Base-by-base conservation (phyloP, 2,888 invertebrate genomes). In the Parnassius mnemosyne region DNA sequence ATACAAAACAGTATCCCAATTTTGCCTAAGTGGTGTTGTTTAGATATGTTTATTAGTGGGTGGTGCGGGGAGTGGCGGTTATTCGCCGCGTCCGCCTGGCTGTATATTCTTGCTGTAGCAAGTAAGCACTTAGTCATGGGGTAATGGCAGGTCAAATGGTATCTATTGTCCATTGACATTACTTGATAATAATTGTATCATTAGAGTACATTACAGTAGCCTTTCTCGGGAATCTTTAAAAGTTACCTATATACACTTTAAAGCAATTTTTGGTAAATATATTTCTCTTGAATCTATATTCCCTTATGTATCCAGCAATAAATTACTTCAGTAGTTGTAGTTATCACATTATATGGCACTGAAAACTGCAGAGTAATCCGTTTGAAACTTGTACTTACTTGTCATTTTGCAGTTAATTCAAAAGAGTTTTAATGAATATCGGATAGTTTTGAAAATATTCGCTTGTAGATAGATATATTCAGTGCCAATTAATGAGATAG, bases 201-300 rank as follows among this genome's bases (percentile, higher is more conserved):
- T 89, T 90, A 90, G 89, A 89, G 88, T 90, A 90, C 89, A 90
- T 89, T 88, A 87, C 89, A 85, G 89, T 91, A 91, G 91, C 88
- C 89, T 89, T 89, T 90, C 89, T 89, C 86, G 84, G 82, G 84
- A 88, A 87, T 89, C 87, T 89, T 63, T 87, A 84, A 89, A 87
- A 89, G 89, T 90, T 91, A 91, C 89, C 90, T 91, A 89, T 86
- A 87, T 89, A 89, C 88, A 90, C 85, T 87, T 82, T 80, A 83
- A 88, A 87, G 78, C 79, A 83, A 86, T 84, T 89, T 89, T 91
- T 88, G 89, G 88, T 87, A 89, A 87, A 87, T 87, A 87, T 89
- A 89, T 87, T 89, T 90, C 88, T 89, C 90, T 90, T 84, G 84
- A 89, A 88, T 88, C 87, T 89, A 88, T 89, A 88, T 90, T 88